Percentiles rank a stretch among this genome's conserved stretches.
Evolutionary conservation across 1,140 invertebrate genomes (phyloP).

Genomic region (Drosophila yakuba): DNA sequence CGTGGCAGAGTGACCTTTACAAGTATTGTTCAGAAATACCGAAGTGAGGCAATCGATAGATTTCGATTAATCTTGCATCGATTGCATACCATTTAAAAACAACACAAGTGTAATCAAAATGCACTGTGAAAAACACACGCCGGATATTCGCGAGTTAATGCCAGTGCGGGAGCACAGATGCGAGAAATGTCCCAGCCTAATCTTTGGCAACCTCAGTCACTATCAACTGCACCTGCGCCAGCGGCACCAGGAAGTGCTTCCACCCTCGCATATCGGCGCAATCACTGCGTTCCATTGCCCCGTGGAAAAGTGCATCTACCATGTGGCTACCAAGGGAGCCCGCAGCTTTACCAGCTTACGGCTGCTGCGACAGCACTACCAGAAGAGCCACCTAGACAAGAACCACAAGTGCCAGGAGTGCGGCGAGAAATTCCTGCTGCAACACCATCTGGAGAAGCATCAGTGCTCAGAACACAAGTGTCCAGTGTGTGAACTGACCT

Average conservation of each 20-base stretch:
- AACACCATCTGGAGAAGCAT: slow-evolving; percentile 85
- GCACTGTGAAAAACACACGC: slow-evolving; percentile 40
- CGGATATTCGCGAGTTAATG: slow-evolving; percentile 51
- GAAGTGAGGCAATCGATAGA: neutral
- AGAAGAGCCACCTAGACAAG: slow-evolving; percentile 88
- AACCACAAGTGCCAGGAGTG: slow-evolving; percentile 86
- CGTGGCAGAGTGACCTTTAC: slow-evolving; percentile 4
- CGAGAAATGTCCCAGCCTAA: slow-evolving; percentile 39
- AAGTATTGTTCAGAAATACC: neutral
- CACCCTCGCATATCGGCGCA: neutral
- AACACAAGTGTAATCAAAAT: neutral
- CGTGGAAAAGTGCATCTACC: slow-evolving; percentile 48
- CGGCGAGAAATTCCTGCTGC: slow-evolving; percentile 87
- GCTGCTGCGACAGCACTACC: slow-evolving; percentile 86
- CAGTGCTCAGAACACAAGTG: slow-evolving; percentile 85
- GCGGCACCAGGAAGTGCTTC: slow-evolving; percentile 40
- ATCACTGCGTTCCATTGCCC: slow-evolving; percentile 54
- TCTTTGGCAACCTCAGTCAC: slow-evolving; percentile 66
- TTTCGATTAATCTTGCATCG: neutral
- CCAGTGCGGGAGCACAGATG: slow-evolving; percentile 60
- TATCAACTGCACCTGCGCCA: slow-evolving; percentile 57
- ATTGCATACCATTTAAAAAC: neutral
- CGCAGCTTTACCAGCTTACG: slow-evolving; percentile 77
- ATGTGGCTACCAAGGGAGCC: slow-evolving; percentile 24
- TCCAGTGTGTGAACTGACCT: slow-evolving; percentile 53